Conservation (phyloP, 2,888 invertebrate genomes). For the Callyntrura sp. region DNA sequence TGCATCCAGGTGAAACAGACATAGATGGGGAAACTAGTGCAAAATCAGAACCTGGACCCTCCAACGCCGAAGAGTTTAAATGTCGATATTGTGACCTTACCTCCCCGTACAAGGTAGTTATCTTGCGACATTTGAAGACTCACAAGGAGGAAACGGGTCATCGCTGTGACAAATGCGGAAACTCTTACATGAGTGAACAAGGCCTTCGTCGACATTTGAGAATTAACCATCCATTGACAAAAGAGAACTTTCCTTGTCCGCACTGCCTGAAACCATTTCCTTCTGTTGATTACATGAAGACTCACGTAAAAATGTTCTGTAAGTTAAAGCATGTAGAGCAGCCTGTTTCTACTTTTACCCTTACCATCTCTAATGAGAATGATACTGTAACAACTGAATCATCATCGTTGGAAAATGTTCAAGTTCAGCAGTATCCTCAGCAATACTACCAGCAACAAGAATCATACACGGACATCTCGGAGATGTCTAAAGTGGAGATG, state of each 20-base stretch:
- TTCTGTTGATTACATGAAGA: slow-evolving; percentile 23
- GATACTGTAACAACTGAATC: too few relatives aligned
- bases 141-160: slow-evolving; percentile 50
- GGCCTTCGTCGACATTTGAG: slow-evolving; percentile 33
- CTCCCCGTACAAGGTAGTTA: slow-evolving; percentile 5
- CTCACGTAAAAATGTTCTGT: slow-evolving; percentile 10
- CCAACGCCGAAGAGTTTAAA: background rate
- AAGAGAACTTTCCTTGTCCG: background rate
- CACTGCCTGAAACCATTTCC: slow-evolving; percentile 33
- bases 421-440: too few relatives aligned
- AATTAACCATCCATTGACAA: slow-evolving; percentile 9
- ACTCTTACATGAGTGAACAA: slow-evolving; percentile 28
- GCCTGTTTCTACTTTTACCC: too few relatives aligned
- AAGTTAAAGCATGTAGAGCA: slow-evolving; percentile 21
- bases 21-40: too few relatives aligned
- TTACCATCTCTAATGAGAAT: too few relatives aligned
- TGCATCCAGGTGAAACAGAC: background rate
- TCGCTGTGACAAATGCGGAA: slow-evolving; percentile 29
- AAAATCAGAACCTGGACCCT: background rate
- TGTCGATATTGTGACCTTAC: slow-evolving; percentile 35
- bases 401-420: too few relatives aligned
- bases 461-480: too few relatives aligned
- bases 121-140: background rate
- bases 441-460: too few relatives aligned
- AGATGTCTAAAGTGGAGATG: too few relatives aligned